phyloP scores from a whole-genome alignment of 2,797 vertebrate species.

The Helostoma temminkii region DNA sequence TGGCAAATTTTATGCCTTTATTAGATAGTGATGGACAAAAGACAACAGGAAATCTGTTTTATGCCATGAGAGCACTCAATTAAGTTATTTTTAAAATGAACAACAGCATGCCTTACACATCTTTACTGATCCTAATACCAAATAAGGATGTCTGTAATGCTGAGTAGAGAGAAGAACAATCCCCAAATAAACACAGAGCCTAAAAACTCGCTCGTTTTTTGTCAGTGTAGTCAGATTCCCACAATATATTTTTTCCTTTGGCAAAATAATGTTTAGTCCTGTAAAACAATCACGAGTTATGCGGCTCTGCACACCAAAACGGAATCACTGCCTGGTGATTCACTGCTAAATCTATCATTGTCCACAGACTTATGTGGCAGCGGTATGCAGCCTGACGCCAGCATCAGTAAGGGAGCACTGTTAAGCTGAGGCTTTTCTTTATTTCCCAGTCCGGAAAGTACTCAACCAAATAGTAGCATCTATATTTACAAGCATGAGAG shows the following conservation, averaged over 20 bases:
- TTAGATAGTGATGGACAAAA: not conserved
- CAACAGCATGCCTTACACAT: not conserved
- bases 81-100: conserved; percentile 21
- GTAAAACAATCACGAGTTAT: conserved; percentile 9
- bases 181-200: conserved; percentile 30
- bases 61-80: not conserved
- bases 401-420: conserved; percentile 36
- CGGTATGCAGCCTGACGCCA: conserved; percentile 32
- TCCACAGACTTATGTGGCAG: conserved; percentile 40
- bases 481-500: conserved; percentile 70
- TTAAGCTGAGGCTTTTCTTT: conserved; percentile 42
- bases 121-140: not conserved
- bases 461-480: conserved; percentile 41
- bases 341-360: conserved; percentile 46
- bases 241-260: not conserved
- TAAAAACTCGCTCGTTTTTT: not conserved
- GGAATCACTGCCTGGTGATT: conserved; percentile 29
- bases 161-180: conserved; percentile 28
- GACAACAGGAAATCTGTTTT: too few relatives aligned
- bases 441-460: conserved; percentile 47
- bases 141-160: conserved; percentile 32
- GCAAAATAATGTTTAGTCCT: conserved; percentile 16
- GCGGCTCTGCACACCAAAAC: conserved; percentile 3
- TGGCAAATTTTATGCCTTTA: not conserved
- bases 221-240: conserved; percentile 15